Evolutionary conservation across 2,888 invertebrate species (phyloP), one percentile per base, ranked within the genome.

Genomic region (Rutpela maculata): DNA sequence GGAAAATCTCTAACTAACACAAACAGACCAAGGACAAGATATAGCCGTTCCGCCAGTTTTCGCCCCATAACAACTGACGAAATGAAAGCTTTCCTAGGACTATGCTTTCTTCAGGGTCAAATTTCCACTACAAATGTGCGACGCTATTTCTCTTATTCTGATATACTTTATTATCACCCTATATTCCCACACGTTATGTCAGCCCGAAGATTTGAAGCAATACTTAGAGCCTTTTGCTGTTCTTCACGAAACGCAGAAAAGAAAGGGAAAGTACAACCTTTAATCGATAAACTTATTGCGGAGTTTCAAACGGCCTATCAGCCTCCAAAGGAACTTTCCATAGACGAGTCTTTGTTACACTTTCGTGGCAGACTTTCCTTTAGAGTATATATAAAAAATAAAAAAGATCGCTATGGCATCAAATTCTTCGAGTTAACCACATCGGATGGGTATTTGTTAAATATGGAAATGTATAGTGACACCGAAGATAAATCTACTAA

Each of bases 81-180:
- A 71, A 80, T 80, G 74, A 78, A 77, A 67, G 19, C 76, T 59
- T 78, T 78, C 76, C 65, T 80, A 38, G 78, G 78, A 67, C 72
- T 78, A 55, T 80, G 80, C 57, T 55, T 80, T 26, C 73, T 79
- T n/a, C 77, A 76, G 59, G 77, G 76, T 11, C 71, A 80, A 65
- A 72, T 78, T 35, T 69, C 65, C 38, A 67, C 66, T 22, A 56
- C 71, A 73, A 74, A 69, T 73, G 68, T 74, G 63, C n/a, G 26
- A 18, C 67, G 70, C 56, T 75, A 70, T 68, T 78, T 69, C 60
- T 76, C 65, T 72, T 68, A 73, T 67, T 31, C 66, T 18, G 22
- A 62, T 66, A 12, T 68, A 26, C 31, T 76, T 15, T 76, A 72
- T 78, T 77, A 57, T 63, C 75, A n/a, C n/a, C n/a, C n/a, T n/a